Evolutionary conservation across 2,113 vertebrate genomes (phyloP).

Genomic region (Myanophis thanlyinensis): DNA sequence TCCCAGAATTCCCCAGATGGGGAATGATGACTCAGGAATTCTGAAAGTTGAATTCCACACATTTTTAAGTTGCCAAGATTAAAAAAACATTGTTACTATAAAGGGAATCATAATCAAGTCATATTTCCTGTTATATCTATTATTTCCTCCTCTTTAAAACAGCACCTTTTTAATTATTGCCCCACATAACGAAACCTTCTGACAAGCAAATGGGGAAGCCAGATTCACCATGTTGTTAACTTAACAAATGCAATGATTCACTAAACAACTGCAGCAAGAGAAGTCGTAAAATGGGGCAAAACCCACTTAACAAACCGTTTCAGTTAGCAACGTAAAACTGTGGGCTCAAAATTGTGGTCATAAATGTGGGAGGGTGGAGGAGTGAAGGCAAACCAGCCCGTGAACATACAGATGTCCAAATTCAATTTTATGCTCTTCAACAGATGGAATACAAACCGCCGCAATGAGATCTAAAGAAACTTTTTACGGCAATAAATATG

Average conservation of each 20-base stretch:
- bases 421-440: background rate
- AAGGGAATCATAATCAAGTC: background rate
- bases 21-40: background rate
- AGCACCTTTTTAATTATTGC: background rate
- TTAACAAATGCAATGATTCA: too few species aligned
- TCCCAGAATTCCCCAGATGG: background rate
- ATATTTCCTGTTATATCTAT: background rate
- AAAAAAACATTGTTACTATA: background rate
- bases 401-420: background rate
- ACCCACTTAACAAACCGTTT: too few species aligned
- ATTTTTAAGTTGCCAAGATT: background rate
- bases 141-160: background rate
- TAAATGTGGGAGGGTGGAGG: too few species aligned
- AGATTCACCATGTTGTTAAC: too few species aligned
- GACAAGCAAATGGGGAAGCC: too few species aligned
- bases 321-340: too few species aligned
- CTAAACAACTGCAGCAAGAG: too few species aligned
- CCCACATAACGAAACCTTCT: too few species aligned
- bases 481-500: background rate
- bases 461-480: background rate
- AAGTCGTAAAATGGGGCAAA: too few species aligned
- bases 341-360: too few species aligned
- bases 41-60: background rate
- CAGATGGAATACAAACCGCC: background rate
- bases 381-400: background rate